A percentile compares a stretch with the other conserved stretches of the same genome.
These are phyloP conservation scores for Neolamprologus sp. DNA, from an alignment of 2,113 vertebrate species.

Conservation along the genomic window DNA sequence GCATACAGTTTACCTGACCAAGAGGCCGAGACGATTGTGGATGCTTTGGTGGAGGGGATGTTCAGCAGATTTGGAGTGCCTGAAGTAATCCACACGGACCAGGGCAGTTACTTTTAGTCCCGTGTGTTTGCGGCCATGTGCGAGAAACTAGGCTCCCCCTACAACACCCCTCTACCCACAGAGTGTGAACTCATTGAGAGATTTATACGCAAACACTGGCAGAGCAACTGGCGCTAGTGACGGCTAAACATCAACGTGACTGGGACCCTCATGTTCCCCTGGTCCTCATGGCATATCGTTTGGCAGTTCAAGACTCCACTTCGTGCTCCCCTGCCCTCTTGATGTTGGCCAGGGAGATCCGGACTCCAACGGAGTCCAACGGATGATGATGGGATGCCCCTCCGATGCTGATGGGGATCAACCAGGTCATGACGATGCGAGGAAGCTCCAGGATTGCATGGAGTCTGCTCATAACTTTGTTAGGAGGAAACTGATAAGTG, in stretches of 20 bases:
- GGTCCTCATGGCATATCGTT: rapidly evolving
- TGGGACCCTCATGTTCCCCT: rapidly evolving
- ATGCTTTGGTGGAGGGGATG: rapidly evolving
- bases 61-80: not conserved
- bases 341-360: too few relatives aligned
- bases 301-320: not conserved
- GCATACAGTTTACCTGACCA: too few relatives aligned
- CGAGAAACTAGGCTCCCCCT: not conserved
- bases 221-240: not conserved
- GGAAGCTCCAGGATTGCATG: not conserved
- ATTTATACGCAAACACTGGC: not conserved
- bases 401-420: not conserved
- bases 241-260: rapidly evolving
- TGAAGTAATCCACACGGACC: rapidly evolving
- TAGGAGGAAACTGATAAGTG: too few relatives aligned
- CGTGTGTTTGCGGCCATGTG: rapidly evolving
- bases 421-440: not conserved
- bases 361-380: not conserved
- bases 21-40: rapidly evolving
- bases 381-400: not conserved
- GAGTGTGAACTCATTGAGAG: rapidly evolving
- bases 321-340: not conserved
- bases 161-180: not conserved
- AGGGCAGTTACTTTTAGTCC: too few relatives aligned
- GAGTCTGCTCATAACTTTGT: rapidly evolving